These are phyloP conservation scores for Drosophila ogumai DNA, from an alignment of 1,140 invertebrate species.

Conservation along the genomic window DNA sequence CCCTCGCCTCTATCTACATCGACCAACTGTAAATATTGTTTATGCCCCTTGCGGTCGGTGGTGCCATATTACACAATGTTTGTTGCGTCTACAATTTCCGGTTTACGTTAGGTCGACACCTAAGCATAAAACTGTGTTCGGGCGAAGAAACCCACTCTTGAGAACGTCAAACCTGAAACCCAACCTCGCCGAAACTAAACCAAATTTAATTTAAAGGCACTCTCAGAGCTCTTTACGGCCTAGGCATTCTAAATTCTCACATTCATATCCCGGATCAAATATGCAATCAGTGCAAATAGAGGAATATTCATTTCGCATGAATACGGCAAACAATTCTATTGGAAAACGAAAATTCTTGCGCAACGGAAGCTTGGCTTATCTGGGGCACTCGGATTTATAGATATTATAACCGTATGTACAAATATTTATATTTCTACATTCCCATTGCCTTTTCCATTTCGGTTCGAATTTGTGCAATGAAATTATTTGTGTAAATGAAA, in stretches of 20 bases:
- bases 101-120: slow-evolving; percentile 40
- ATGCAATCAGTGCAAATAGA: slow-evolving; percentile 45
- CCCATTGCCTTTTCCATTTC: slow-evolving; percentile 15
- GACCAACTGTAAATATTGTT: slow-evolving; percentile 73
- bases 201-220: not conserved
- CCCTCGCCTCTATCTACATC: slow-evolving; percentile 33
- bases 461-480: slow-evolving; percentile 40
- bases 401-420: slow-evolving; percentile 33
- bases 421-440: slow-evolving; percentile 10
- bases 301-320: slow-evolving; percentile 37
- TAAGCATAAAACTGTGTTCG: slow-evolving; percentile 59
- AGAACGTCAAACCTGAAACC: not conserved
- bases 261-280: slow-evolving; percentile 26
- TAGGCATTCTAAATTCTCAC: slow-evolving; percentile 3
- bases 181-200: slow-evolving; percentile 4
- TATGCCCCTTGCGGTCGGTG: slow-evolving; percentile 50
- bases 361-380: slow-evolving; percentile 43
- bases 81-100: slow-evolving; percentile 35
- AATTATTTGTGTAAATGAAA: slow-evolving; percentile 58
- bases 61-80: slow-evolving; percentile 53
- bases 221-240: not conserved
- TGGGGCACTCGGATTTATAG: slow-evolving; percentile 51
- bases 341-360: slow-evolving; percentile 28
- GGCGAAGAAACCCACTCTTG: not conserved
- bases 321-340: slow-evolving; percentile 29